phyloP scores from a whole-genome alignment of 2,888 invertebrate genomes.

The Brachypalpus laphriformis region DNA sequence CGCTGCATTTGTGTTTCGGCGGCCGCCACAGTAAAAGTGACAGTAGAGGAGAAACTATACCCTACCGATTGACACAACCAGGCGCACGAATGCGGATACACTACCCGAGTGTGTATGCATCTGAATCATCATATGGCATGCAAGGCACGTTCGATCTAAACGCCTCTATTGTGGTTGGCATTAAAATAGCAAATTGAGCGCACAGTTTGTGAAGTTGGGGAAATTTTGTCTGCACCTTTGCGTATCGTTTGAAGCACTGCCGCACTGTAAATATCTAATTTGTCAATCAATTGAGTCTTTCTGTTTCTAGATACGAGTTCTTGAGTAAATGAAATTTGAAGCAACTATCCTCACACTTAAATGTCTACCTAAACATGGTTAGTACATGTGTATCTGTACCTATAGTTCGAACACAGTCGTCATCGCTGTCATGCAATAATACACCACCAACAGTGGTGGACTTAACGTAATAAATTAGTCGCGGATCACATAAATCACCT shows the following conservation, averaged over 20 bases:
- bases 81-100: constrained; percentile 68
- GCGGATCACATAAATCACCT: constrained; percentile 82
- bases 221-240: constrained; percentile 52
- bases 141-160: constrained; percentile 69
- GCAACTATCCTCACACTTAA: constrained; percentile 28
- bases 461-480: constrained; percentile 80
- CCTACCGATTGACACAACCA: constrained; percentile 30
- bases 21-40: constrained; percentile 41
- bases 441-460: constrained; percentile 62
- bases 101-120: constrained; percentile 19
- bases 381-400: not conserved
- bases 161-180: constrained; percentile 66
- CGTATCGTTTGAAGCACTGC: constrained; percentile 45
- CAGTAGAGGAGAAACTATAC: constrained; percentile 33
- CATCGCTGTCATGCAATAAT: constrained; percentile 35
- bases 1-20: constrained; percentile 2
- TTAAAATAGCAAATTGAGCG: constrained; percentile 69
- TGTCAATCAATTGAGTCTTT: constrained; percentile 54
- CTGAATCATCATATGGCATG: constrained; percentile 56
- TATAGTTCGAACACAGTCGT: constrained; percentile 3
- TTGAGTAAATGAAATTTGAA: constrained; percentile 54
- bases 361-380: not conserved
- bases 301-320: constrained; percentile 20
- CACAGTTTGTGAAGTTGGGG: constrained; percentile 51
- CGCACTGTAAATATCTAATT: constrained; percentile 55